A percentile compares a stretch with the other conserved stretches of the same genome.
These are phyloP conservation scores for Thymelicus lineola DNA, from an alignment of 2,888 invertebrate species.

Conservation along the genomic window DNA sequence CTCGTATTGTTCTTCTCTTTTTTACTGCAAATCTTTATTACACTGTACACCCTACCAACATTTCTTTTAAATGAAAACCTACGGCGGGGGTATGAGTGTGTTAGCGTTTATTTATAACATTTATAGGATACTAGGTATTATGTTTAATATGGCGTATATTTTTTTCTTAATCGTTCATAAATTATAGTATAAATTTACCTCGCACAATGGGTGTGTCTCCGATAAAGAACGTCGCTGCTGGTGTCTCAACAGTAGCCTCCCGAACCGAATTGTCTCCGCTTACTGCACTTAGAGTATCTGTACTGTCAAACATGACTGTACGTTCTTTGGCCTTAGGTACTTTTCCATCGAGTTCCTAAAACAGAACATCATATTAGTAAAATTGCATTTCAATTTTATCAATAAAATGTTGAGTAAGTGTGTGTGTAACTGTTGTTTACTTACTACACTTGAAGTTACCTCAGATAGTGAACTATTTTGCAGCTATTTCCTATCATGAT, in stretches of 20 bases:
- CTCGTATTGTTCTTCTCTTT: too few relatives aligned
- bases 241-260: constrained; percentile 70
- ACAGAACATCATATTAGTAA: constrained; percentile 12
- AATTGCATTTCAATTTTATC: too few relatives aligned
- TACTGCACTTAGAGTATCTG: constrained; percentile 78
- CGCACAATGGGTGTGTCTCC: constrained; percentile 79
- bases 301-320: constrained; percentile 82
- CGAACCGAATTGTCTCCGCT: constrained; percentile 75
- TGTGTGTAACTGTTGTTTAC: background rate
- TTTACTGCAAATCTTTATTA: too few relatives aligned
- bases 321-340: constrained; percentile 76
- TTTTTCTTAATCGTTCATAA: background rate
- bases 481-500: background rate
- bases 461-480: background rate
- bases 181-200: constrained; percentile 56
- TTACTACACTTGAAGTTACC: background rate
- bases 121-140: too few relatives aligned
- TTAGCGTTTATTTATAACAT: too few relatives aligned
- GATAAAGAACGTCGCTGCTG: constrained; percentile 80
- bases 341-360: constrained; percentile 73
- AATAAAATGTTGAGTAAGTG: too few relatives aligned
- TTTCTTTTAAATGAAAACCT: too few relatives aligned
- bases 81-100: too few relatives aligned
- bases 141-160: too few relatives aligned
- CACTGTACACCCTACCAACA: too few relatives aligned